Conservation (phyloP, 2,888 invertebrate genomes). For the Branchellion lobata region DNA sequence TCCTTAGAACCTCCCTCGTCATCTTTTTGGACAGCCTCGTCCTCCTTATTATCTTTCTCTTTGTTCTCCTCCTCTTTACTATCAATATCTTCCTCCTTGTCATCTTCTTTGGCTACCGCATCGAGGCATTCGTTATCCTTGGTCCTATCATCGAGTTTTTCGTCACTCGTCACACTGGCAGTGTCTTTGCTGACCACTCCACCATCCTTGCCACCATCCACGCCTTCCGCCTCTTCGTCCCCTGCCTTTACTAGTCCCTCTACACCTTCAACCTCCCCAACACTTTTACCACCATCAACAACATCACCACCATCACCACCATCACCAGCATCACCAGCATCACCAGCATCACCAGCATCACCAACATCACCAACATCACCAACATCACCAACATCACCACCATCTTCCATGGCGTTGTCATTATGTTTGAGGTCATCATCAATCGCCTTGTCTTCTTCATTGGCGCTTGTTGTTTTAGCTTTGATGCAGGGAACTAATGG, state of each 20-base stretch:
- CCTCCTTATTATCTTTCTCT: not conserved
- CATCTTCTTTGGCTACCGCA: not conserved
- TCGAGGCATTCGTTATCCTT: too few species aligned
- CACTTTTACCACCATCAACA: not conserved
- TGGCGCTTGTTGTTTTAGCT: not conserved
- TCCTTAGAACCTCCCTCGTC: not conserved
- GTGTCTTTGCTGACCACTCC: too few species aligned
- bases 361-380: not conserved
- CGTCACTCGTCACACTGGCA: too few species aligned
- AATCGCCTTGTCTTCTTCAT: not conserved
- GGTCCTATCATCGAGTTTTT: too few species aligned
- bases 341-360: not conserved
- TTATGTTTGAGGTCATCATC: slow-evolving; percentile 15
- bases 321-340: not conserved
- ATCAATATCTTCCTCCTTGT: not conserved
- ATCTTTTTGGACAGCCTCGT: not conserved
- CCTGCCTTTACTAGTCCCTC: not conserved
- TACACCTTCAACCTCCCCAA: not conserved
- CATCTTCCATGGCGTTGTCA: not conserved
- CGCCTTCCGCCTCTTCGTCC: slow-evolving; percentile 52
- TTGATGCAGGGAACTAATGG: too few species aligned
- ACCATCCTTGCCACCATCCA: slow-evolving; percentile 50
- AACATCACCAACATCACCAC: not conserved
- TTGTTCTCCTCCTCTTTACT: not conserved
- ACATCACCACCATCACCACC: not conserved